Evolutionary conservation across 2,797 vertebrate species (phyloP).

Genomic region (Acridotheres tristis): DNA sequence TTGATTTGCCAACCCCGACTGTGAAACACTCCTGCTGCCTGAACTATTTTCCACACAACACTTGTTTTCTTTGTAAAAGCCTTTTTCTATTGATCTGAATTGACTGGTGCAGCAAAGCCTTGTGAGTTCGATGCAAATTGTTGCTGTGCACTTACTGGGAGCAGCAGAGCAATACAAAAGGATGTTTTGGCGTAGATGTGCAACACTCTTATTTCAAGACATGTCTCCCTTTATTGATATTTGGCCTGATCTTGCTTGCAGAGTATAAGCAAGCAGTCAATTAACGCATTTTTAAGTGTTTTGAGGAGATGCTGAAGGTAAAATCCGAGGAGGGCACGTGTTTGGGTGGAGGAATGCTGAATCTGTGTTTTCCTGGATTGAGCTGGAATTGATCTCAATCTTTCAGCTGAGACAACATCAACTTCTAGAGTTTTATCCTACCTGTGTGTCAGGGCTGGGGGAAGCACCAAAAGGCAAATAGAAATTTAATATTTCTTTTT

Average conservation of each 20-base stretch:
- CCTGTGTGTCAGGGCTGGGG: not conserved
- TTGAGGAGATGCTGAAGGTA: conserved; percentile 4
- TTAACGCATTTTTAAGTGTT: conserved; percentile 50
- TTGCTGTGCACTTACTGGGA: not conserved
- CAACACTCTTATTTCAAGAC: not conserved
- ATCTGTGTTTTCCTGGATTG: not conserved
- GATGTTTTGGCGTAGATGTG: not conserved
- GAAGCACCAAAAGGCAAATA: not conserved
- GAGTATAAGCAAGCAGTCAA: conserved; percentile 30
- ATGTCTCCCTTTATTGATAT: conserved; percentile 45
- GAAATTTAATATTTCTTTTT: not conserved
- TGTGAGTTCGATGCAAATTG: conserved; percentile 42
- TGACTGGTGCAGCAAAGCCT: conserved; percentile 51
- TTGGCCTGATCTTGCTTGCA: conserved; percentile 12
- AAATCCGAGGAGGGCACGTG: not conserved
- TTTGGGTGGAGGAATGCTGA: conserved; percentile 9
- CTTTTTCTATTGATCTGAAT: conserved; percentile 61
- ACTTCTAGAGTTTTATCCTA: not conserved
- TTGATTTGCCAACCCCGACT: conserved; percentile 32
- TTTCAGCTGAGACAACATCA: not conserved
- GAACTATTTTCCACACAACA: conserved; percentile 44
- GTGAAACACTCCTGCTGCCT: conserved; percentile 30
- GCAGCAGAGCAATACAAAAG: conserved; percentile 31
- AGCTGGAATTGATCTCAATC: conserved; percentile 23
- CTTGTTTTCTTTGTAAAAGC: conserved; percentile 65